Evolutionary conservation across 2,797 vertebrate genomes (phyloP), one percentile per base, ranked within the genome.

Genomic region (Acomys russatus): DNA sequence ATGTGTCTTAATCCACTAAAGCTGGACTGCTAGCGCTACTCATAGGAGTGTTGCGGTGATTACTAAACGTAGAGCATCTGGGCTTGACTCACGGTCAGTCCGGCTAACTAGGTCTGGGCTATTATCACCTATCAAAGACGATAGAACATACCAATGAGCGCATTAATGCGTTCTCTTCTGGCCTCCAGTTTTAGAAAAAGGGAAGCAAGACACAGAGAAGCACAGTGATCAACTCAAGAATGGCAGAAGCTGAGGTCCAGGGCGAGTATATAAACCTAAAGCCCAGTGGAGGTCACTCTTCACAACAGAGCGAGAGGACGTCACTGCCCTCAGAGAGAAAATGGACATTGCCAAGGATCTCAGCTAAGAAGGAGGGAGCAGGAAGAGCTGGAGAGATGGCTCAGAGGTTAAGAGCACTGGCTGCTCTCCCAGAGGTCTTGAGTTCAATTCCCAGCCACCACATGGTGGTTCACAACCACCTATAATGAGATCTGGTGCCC

Each of bases 131-230:
- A 44, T 44, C 44, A 44, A 44, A 44, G 9, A 82, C 86, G n/a
- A 54, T 74, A 44, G 79, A 76, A 96, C 71, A 54, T 92, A 76
- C 86, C 25, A 11, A 28, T 71, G 61, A 84, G n/a, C 64, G 89
- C 54, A 88, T 38, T 56, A 71, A 86, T 92, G 78, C 73, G 85
- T 44, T 66, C 77, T 76, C 76, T 78, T 77, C 76, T 77, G 83
- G 64, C 22, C 74, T 83, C 79, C 61, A 91, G 56, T 94, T 95
- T 97, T 93, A 88, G 61, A 92, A 78, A 63, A 95, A 86, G 56
- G 68, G 77, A 90, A 96, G 49, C 44, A 70, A 88, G 14, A 28
- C 61, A 88, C 92, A 94, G 76, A 76, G 18, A 91, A 71, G 33
- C 82, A 44, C 94, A 77, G 23, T 76, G 18, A 80, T 14, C 66